A percentile compares a stretch with the other conserved stretches of the same genome.
Evolutionary conservation across 2,113 vertebrate genomes (phyloP).

Genomic region (Hiodon tergisus): DNA sequence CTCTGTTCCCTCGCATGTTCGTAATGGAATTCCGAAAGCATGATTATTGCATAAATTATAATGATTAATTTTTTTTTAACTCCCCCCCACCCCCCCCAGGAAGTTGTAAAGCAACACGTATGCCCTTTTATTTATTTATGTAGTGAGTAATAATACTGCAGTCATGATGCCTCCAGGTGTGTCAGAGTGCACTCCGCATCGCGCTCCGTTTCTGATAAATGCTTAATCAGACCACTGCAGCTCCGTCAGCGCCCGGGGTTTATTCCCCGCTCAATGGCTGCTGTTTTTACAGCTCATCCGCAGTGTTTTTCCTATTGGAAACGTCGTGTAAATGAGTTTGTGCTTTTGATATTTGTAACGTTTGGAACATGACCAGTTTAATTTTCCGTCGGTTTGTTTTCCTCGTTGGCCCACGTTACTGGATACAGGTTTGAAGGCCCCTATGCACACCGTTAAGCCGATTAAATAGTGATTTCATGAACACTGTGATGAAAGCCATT

Average conservation of each 20-base stretch:
- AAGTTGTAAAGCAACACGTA: neutral
- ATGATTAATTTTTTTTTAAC: neutral
- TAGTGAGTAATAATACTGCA: neutral
- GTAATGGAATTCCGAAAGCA: neutral
- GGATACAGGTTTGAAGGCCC: too few relatives aligned
- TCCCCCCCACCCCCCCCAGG: neutral
- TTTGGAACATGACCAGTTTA: too few relatives aligned
- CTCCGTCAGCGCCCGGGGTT: neutral
- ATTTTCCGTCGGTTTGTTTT: too few relatives aligned
- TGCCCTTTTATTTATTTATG: slow-evolving; percentile 6
- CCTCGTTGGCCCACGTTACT: too few relatives aligned
- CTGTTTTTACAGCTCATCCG: neutral
- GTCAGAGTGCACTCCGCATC: neutral
- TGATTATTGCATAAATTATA: neutral
- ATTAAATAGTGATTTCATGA: too few relatives aligned
- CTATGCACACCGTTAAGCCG: too few relatives aligned
- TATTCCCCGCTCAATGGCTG: neutral
- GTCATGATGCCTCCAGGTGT: neutral
- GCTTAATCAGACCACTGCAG: neutral
- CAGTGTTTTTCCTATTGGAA: neutral
- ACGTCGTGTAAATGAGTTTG: neutral
- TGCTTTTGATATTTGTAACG: neutral
- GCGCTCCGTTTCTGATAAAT: neutral
- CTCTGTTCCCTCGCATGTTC: too few relatives aligned
- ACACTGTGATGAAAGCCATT: too few relatives aligned